A percentile compares a stretch with the other conserved stretches of the same genome.
These are phyloP conservation scores for Dendrolimus pini DNA, from an alignment of 2,888 invertebrate genomes.

Conservation along the genomic window DNA sequence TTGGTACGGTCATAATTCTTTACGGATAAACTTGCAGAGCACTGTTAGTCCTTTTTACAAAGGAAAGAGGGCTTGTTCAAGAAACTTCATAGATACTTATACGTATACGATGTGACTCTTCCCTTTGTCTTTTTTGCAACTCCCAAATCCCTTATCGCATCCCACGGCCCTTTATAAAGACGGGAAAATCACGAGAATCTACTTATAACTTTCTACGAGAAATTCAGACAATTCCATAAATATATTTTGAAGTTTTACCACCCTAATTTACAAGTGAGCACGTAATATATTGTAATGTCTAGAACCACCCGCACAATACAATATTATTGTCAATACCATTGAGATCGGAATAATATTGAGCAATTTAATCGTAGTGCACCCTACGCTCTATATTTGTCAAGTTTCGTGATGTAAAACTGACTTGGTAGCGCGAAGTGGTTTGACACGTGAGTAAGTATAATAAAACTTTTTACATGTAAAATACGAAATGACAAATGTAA, in stretches of 20 bases:
- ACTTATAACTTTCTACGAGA: not conserved
- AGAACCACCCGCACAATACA: no score
- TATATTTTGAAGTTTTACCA: not conserved
- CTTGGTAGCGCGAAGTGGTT: no score
- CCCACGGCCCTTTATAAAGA: not conserved
- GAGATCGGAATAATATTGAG: no score
- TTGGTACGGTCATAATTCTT: not conserved
- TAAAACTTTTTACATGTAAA: no score
- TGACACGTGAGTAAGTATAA: no score
- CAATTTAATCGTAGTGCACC: no score
- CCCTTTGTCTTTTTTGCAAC: not conserved
- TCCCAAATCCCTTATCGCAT: not conserved
- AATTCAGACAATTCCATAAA: not conserved
- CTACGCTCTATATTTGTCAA: no score
- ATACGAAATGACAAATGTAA: no score
- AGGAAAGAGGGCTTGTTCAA: not conserved
- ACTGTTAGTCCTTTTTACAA: not conserved
- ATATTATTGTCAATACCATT: no score
- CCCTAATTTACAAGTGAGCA: no score
- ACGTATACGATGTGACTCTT: not conserved
- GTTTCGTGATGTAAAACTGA: no score
- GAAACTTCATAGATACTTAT: not conserved
- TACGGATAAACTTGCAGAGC: not conserved
- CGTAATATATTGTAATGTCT: no score
- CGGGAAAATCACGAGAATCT: not conserved